Evolutionary conservation across 2,888 invertebrate genomes (phyloP).

Genomic region (Andrena marginata): DNA sequence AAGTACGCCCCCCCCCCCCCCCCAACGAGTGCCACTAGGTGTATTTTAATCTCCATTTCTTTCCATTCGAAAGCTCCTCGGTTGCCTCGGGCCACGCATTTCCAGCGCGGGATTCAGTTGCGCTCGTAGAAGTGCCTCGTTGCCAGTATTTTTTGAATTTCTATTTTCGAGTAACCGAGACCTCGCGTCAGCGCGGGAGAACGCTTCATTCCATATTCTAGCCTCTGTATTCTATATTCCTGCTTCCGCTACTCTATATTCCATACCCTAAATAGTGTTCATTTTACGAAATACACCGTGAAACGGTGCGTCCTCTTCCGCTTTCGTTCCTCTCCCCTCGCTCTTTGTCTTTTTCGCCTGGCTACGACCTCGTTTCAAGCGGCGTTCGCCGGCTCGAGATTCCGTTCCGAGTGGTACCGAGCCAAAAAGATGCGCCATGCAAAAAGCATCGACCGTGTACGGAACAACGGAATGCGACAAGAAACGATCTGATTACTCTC

Average conservation of each 20-base stretch:
- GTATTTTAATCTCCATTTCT: neutral
- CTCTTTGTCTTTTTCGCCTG: constrained; percentile 13
- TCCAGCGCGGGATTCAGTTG: neutral
- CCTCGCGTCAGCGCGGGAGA: neutral
- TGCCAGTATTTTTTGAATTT: constrained; percentile 33
- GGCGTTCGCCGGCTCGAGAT: constrained; percentile 29
- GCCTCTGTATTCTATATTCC: constrained; percentile 11
- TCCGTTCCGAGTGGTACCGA: constrained; percentile 42
- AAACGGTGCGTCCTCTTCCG: neutral
- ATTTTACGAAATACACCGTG: constrained; percentile 23
- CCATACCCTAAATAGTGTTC: constrained; percentile 34
- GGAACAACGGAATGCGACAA: constrained; percentile 31
- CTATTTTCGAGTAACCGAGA: constrained; percentile 3
- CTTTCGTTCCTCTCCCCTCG: neutral
- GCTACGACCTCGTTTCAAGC: constrained; percentile 24
- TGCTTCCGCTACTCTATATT: constrained; percentile 6
- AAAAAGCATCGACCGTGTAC: constrained; percentile 44
- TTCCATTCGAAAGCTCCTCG: neutral
- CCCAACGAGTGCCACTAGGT: neutral
- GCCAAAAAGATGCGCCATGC: constrained; percentile 45
- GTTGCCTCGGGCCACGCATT: neutral
- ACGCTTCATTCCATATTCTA: constrained; percentile 29
- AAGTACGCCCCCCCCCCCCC: too few relatives aligned
- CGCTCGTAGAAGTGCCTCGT: neutral
- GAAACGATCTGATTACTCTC: constrained; percentile 59